Percentiles rank a stretch among this genome's conserved stretches.
These are phyloP conservation scores for Drosophila sp. DNA, from an alignment of 1,140 invertebrate species.

Conservation along the genomic window DNA sequence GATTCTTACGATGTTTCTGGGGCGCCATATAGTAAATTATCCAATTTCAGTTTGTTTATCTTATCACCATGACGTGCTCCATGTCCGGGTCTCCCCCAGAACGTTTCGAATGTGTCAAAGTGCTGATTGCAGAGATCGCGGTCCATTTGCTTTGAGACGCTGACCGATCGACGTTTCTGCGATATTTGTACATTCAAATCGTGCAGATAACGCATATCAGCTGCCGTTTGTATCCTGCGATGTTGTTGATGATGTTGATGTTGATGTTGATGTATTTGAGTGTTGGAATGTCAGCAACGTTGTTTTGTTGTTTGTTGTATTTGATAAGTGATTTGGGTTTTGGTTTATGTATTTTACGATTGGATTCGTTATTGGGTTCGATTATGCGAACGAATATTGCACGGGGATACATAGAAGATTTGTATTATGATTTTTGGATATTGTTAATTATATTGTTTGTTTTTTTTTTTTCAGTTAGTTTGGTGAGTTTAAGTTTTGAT, in stretches of 20 bases:
- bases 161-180: conserved; percentile 76
- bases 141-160: conserved; percentile 85
- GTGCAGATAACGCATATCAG: conserved; percentile 76
- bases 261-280: conserved; percentile 10
- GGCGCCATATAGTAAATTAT: conserved; percentile 81
- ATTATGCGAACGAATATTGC: conserved; percentile 51
- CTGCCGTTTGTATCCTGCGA: conserved; percentile 69
- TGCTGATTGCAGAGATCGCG: conserved; percentile 86
- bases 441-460: conserved; percentile 50
- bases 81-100: conserved; percentile 89
- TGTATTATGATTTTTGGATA: conserved; percentile 75
- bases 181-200: conserved; percentile 84
- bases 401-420: conserved; percentile 80
- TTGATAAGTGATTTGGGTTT: conserved; percentile 39
- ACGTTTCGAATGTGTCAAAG: conserved; percentile 87
- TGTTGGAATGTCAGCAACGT: conserved; percentile 32
- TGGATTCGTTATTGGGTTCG: conserved; percentile 40
- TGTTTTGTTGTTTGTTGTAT: conserved; percentile 31
- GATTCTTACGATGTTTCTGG: conserved; percentile 52
- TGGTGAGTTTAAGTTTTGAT: conserved; percentile 47
- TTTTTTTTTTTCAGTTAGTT: conserved; percentile 37
- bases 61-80: conserved; percentile 86
- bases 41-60: conserved; percentile 81
- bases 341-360: conserved; percentile 30
- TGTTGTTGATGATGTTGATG: conserved; percentile 1